Percentiles rank a stretch among this genome's conserved stretches.
Evolutionary conservation across 2,113 vertebrate genomes (phyloP).

Genomic region (Myiozetetes cayanensis): DNA sequence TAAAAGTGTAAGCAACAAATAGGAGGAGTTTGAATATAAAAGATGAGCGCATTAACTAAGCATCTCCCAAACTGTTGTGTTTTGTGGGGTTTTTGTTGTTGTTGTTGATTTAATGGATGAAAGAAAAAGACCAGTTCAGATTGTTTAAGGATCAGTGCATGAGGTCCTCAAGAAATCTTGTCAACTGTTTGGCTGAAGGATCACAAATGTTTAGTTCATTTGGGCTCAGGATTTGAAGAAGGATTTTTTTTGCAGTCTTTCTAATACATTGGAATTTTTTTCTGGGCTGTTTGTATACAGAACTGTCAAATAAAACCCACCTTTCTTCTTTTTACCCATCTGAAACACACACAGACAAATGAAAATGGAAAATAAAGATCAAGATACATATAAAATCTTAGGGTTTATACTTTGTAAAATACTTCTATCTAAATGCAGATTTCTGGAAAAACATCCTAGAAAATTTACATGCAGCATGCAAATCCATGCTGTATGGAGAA

Average conservation of each 20-base stretch:
- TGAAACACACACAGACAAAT: not conserved
- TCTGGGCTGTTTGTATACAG: not conserved
- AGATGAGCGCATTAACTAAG: not conserved
- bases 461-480: conserved; percentile 47
- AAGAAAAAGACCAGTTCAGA: not conserved
- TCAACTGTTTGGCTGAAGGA: not conserved
- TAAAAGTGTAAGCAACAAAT: conserved; percentile 6
- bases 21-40: not conserved
- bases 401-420: conserved; percentile 46
- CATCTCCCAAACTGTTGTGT: not conserved
- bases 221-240: not conserved
- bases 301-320: not conserved
- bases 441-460: conserved; percentile 54
- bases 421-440: conserved; percentile 74
- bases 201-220: not conserved
- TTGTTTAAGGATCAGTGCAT: not conserved
- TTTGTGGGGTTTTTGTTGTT: fast-evolving
- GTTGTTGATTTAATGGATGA: not conserved
- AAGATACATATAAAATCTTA: conserved; percentile 49
- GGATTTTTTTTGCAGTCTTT: not conserved
- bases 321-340: not conserved
- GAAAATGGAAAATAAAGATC: not conserved
- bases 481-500: conserved; percentile 1
- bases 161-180: not conserved
- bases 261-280: conserved; percentile 4